Base-by-base conservation (phyloP, 2,888 invertebrate species). In the Acrobasis consociella region DNA sequence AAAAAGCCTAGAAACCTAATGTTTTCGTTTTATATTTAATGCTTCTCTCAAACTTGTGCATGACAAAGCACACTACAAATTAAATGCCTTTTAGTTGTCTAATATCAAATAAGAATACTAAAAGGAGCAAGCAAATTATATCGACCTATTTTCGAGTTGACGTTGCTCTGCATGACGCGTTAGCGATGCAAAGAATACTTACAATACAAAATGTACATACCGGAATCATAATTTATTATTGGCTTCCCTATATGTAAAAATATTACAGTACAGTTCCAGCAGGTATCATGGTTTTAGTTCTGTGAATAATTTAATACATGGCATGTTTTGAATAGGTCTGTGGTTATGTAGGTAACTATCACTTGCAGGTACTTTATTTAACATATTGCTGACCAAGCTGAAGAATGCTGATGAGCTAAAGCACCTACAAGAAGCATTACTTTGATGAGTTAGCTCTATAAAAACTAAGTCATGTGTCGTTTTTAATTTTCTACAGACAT, bases 141-240 rank as follows among this genome's bases (percentile, higher is more conserved):
- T 76, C 88, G 90, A 89, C 89, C 88, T 89, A 89, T 86, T 83
- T 86, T 82, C 80, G 79, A 73, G 77, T 81, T 87, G 89, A 90
- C 89, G 89, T 86, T 82, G 85, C 81, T 84, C 83, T 86, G 86
- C 85, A 87, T 90, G 87, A 88, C 87, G 89, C 88, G 89, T 87
- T 82, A 76, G 74, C 76, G 75, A 78, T 71, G 70, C 65, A 67
- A 72, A 66, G 49, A 31, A 59, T 13, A 56, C 17, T 17, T 15
- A 59, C 49, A 49, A 15, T n/a, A n/a, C n/a, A n/a, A n/a, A n/a
- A n/a, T n/a, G n/a, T n/a, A n/a, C n/a, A n/a, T n/a, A n/a, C n/a
- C n/a, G n/a, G n/a, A n/a, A n/a, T n/a, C n/a, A n/a, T 22, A 22
- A 22, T 22, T 22, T 22, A 22, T 2, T 22, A 22, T 22, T 22